Conservation (phyloP, 2,888 invertebrate genomes). For the Leptothorax acervorum region DNA sequence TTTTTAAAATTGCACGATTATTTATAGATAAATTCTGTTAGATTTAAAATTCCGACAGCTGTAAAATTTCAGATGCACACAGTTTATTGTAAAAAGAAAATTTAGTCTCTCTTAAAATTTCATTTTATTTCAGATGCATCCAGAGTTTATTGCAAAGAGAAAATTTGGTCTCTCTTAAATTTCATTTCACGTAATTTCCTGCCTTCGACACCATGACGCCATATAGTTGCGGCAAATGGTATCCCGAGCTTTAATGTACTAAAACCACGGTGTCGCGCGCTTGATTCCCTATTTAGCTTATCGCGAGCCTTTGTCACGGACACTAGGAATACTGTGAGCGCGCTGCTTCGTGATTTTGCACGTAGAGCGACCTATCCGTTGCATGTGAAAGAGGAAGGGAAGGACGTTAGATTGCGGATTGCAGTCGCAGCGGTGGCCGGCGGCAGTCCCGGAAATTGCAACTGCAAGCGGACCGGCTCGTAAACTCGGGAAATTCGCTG, state of each 20-base stretch:
- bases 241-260: constrained; percentile 13
- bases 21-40: neutral
- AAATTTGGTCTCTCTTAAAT: neutral
- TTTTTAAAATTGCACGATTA: neutral
- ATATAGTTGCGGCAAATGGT: neutral
- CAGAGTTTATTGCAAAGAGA: neutral
- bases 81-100: neutral
- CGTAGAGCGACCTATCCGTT: constrained; percentile 12
- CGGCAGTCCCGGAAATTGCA: constrained; percentile 56
- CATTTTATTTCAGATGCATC: neutral
- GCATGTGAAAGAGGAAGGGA: constrained; percentile 15
- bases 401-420: constrained; percentile 42
- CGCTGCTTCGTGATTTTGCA: constrained; percentile 32
- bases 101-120: neutral
- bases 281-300: constrained; percentile 25
- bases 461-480: constrained; percentile 45
- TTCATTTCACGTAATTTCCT: neutral
- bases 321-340: neutral
- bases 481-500: constrained; percentile 56
- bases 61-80: neutral
- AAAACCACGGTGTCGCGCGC: neutral
- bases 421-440: constrained; percentile 43
- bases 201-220: neutral
- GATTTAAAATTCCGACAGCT: neutral
- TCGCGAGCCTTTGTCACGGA: constrained; percentile 2